A percentile compares a stretch with the other conserved stretches of the same genome.
Conservation (phyloP, 2,888 invertebrate genomes). For the Dryobotodes eremita region DNA sequence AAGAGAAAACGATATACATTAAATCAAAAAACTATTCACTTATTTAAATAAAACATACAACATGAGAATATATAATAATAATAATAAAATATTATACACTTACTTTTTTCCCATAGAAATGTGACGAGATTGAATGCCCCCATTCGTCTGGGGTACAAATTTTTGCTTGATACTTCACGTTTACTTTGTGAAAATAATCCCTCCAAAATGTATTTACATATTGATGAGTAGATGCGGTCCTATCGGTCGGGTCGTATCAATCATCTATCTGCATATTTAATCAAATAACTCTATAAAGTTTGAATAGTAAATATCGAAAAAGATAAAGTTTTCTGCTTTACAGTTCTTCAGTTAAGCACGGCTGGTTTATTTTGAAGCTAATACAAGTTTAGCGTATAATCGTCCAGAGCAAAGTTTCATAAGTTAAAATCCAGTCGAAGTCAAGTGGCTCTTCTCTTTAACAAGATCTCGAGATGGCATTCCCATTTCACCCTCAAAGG, state of each 20-base stretch:
- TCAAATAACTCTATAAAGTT: slow-evolving; percentile 57
- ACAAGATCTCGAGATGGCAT: slow-evolving; percentile 67
- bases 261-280: slow-evolving; percentile 54
- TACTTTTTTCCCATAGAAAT: slow-evolving; percentile 6
- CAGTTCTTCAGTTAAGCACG: slow-evolving; percentile 20
- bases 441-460: slow-evolving; percentile 67
- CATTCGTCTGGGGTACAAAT: slow-evolving; percentile 34
- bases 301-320: slow-evolving; percentile 56
- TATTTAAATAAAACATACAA: too few relatives aligned
- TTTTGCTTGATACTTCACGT: slow-evolving; percentile 44
- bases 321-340: slow-evolving; percentile 36
- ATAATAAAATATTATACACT: too few relatives aligned
- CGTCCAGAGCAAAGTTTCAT: slow-evolving; percentile 59
- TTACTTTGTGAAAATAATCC: slow-evolving; percentile 57
- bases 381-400: slow-evolving; percentile 56
- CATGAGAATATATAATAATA: too few relatives aligned
- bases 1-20: too few relatives aligned
- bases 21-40: too few relatives aligned
- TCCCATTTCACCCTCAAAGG: slow-evolving; percentile 64
- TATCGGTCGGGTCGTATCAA: slow-evolving; percentile 55
- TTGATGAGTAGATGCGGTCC: slow-evolving; percentile 57
- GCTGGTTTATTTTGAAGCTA: slow-evolving; percentile 56
- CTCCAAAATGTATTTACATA: slow-evolving; percentile 60
- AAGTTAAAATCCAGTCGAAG: slow-evolving; percentile 66
- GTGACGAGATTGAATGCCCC: slow-evolving; percentile 4